Base-by-base conservation (phyloP, 1,140 invertebrate genomes). In the Eriosoma lanigerum region DNA sequence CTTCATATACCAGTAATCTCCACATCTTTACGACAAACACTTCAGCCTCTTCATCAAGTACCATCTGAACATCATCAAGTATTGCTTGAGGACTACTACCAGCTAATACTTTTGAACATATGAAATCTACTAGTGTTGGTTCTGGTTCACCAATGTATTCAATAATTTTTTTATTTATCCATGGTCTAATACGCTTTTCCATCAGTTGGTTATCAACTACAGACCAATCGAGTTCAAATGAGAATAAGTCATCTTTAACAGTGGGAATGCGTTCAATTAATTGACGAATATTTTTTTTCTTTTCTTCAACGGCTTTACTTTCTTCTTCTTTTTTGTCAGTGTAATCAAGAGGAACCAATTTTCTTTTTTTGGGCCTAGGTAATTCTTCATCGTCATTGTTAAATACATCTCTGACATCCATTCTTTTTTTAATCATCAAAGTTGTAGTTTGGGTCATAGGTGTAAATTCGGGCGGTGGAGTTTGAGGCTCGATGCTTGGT, bases 21-120 rank as follows among this genome's bases (percentile, higher is more conserved):
- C 97, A 99, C 95, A 99, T 97, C 91, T 99, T 99, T 54, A 99
- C 96, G 83, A 99, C 96, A 90, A 99, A 99, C 73, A 98, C 96
- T 89, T 99, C 97, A 10, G 98, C 97, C 88, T 99, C 98, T 86
- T 99, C 97, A 87, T 99, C 98, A 83, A 99, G 89, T 88, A 98
- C 97, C 96, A 98, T 98, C 89, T 97, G 95, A 83, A 99, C 96
- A 90, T 99, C 97, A 86, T 97, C 95, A 46, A 99, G 90, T 85
- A 99, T 97, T 84, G 92, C 92, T 85, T 96, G 93, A 54, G 98
- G 96, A 83, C 92, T 90, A 84, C 94, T 96, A 80, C 95, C 94
- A 58, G 93, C 93, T 86, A 97, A 90, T 72, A 99, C 95, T 89
- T 98, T 98, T 83, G 96, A 96, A 88, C 97, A 99, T 85, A 99